A percentile compares a stretch with the other conserved stretches of the same genome.
Evolutionary conservation across 2,113 vertebrate genomes (phyloP).

Genomic region (Ptilorrhoa leucosticta): DNA sequence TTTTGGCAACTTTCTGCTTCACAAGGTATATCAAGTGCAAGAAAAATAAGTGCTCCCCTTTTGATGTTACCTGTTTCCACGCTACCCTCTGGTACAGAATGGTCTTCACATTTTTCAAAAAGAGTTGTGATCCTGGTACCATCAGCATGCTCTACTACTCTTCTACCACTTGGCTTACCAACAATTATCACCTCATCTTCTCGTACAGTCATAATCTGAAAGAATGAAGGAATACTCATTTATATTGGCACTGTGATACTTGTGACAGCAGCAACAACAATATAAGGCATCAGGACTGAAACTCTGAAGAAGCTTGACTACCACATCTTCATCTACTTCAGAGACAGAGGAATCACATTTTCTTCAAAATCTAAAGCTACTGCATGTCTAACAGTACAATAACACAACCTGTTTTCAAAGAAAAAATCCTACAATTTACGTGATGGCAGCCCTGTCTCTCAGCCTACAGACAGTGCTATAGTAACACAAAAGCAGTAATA

Average conservation of each 20-base stretch:
- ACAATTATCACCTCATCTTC: constrained; percentile 85
- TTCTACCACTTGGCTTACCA: constrained; percentile 72
- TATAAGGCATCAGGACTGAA: background rate
- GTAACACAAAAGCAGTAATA: constrained; percentile 47
- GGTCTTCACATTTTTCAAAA: constrained; percentile 65
- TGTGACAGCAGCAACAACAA: background rate
- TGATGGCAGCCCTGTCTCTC: background rate
- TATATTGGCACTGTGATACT: background rate
- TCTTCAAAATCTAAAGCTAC: background rate
- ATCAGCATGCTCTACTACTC: constrained; percentile 87
- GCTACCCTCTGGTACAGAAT: background rate
- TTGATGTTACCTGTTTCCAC: constrained; percentile 53
- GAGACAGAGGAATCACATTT: background rate
- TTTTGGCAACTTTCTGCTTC: background rate
- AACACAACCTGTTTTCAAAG: background rate
- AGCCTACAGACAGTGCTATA: background rate
- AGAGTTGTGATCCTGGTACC: constrained; percentile 89
- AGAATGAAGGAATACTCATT: background rate
- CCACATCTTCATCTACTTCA: background rate
- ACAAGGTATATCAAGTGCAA: background rate
- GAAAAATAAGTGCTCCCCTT: background rate
- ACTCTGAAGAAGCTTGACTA: background rate
- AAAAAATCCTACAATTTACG: background rate
- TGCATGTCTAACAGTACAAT: background rate
- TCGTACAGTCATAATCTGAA: constrained; percentile 84